phyloP scores from a whole-genome alignment of 2,113 vertebrate species.

The Todiramphus chloris region DNA sequence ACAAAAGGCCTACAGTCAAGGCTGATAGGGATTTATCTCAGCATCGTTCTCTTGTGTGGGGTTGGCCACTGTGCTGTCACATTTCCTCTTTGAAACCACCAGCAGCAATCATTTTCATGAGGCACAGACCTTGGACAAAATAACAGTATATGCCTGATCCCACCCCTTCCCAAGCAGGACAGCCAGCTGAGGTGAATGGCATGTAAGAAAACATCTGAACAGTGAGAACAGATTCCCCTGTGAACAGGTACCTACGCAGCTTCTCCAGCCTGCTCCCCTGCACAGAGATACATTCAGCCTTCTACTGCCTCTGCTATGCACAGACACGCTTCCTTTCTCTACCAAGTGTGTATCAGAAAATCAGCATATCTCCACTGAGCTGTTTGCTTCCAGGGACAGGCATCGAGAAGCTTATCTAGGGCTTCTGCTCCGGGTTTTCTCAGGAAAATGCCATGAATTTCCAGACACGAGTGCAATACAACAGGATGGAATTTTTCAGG shows the following conservation, averaged over 20 bases:
- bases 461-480: background rate
- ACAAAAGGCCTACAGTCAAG: background rate
- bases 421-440: background rate
- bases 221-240: background rate
- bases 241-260: accelerated
- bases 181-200: background rate
- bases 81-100: background rate
- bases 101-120: accelerated
- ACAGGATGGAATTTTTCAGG: background rate
- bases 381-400: background rate
- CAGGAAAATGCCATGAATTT: background rate
- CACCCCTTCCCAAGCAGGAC: background rate
- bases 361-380: background rate
- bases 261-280: background rate
- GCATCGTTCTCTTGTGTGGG: accelerated
- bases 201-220: background rate
- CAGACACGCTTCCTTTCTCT: background rate
- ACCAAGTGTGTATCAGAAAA: accelerated
- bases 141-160: background rate
- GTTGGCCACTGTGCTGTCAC: accelerated
- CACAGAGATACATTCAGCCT: background rate
- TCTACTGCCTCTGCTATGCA: background rate
- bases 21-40: accelerated
- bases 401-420: background rate
- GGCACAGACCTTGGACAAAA: background rate